These are phyloP conservation scores for Bucorvus abyssinicus DNA, from an alignment of 2,797 vertebrate species.

Conservation along the genomic window DNA sequence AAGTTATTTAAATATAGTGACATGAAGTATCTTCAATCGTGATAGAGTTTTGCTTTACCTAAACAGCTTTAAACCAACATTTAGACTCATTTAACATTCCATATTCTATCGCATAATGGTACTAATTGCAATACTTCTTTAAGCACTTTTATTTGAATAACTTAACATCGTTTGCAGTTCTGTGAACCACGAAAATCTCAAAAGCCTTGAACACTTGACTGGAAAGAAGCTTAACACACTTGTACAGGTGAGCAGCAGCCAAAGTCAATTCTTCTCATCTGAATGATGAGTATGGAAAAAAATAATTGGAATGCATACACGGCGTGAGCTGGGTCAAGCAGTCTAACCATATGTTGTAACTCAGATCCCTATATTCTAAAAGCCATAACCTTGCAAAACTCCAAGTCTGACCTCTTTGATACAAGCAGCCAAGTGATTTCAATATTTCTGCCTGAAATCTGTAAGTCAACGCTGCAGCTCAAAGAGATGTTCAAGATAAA, in stretches of 20 bases:
- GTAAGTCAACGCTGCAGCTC: neutral
- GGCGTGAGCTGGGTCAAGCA: neutral
- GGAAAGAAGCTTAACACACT: neutral
- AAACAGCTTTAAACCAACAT: conserved; percentile 25
- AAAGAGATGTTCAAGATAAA: neutral
- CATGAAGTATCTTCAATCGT: neutral
- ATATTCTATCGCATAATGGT: conserved; percentile 9
- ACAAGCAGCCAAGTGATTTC: neutral
- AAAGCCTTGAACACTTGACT: neutral
- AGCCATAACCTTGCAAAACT: neutral
- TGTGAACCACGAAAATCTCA: neutral
- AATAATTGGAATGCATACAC: neutral
- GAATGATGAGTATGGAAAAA: neutral
- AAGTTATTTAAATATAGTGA: neutral
- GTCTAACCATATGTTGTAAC: neutral
- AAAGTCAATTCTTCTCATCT: neutral
- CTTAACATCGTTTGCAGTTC: neutral
- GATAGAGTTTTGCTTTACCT: conserved; percentile 6
- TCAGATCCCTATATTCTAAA: neutral
- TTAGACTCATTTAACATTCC: neutral
- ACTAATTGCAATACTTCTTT: conserved; percentile 17
- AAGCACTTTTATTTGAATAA: conserved; percentile 2
- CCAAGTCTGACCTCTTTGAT: neutral
- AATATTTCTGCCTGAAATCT: neutral
- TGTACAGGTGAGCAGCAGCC: neutral